A percentile compares a stretch with the other conserved stretches of the same genome.
Evolutionary conservation across 1,140 invertebrate species (phyloP).

Genomic region (Nixonia krombeini): DNA sequence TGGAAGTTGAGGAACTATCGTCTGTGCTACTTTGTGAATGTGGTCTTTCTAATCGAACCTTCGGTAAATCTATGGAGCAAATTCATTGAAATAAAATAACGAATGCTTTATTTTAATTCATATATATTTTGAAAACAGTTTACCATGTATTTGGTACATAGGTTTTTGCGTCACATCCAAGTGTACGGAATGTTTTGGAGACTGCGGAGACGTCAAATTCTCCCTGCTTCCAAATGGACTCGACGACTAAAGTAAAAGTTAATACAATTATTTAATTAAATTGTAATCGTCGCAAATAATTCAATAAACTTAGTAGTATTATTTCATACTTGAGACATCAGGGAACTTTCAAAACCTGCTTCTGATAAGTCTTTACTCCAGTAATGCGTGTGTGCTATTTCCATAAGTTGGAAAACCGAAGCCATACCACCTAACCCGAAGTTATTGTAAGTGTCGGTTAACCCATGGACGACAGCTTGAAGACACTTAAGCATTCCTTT

Average conservation of each 20-base stretch:
- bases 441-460: slow-evolving; percentile 94
- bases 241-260: slow-evolving; percentile 71
- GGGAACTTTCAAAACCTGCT: slow-evolving; percentile 68
- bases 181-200: slow-evolving; percentile 34
- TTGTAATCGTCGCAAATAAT: background rate
- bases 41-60: slow-evolving; percentile 69
- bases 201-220: slow-evolving; percentile 73
- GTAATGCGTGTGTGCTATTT: slow-evolving; percentile 98
- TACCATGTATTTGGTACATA: slow-evolving; percentile 39
- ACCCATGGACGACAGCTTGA: slow-evolving; percentile 88
- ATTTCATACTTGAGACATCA: slow-evolving; percentile 71
- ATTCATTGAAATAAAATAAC: background rate
- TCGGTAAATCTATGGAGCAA: slow-evolving; percentile 67
- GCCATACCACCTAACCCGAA: slow-evolving; percentile 97
- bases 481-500: slow-evolving; percentile 97
- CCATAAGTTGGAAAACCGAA: slow-evolving; percentile 95
- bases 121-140: too few relatives aligned
- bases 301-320: too few relatives aligned
- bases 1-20: slow-evolving; percentile 82
- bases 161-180: slow-evolving; percentile 26
- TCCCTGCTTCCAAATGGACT: slow-evolving; percentile 85
- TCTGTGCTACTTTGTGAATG: slow-evolving; percentile 60
- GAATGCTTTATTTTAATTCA: too few relatives aligned
- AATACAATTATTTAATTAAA: background rate
- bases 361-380: slow-evolving; percentile 91